Evolutionary conservation across 2,113 vertebrate genomes (phyloP), one percentile per base, ranked within the genome.

Genomic region (Pyxicephalus adspersus): DNA sequence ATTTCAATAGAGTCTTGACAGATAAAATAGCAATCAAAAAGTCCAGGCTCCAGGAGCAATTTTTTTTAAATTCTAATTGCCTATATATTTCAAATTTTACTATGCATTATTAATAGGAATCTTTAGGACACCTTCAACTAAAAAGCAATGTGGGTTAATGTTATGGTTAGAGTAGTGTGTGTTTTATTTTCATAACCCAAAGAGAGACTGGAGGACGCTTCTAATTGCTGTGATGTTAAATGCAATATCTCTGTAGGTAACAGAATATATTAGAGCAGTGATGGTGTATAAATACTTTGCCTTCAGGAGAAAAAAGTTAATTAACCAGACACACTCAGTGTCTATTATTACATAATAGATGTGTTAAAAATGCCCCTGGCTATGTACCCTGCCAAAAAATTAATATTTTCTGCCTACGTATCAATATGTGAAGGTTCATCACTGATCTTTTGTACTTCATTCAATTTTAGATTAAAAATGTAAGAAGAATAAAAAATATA

Each of bases 201-300:
- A 34, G n/a, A 51, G 38, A 78, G n/a, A 31, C 29, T 8, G 20
- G 34, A 54, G 23, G 18, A 57, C 52, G 31, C n/a, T 26, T 63
- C n/a, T 77, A 71, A 70, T 70, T 70, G 50, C 28, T 29, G 26
- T 55, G 68, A 72, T 52, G 22, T 18, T 28, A 72, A 71, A 72
- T 28, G 66, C 55, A 29, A 71, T 61, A 70, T 71, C 31, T 60
- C 11, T 19, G 26, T 50, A 71, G 77, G 18, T 71, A 52, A n/a
- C 9, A 18, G 54, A 80, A 80, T 77, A 77, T 64, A 55, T 77
- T 64, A 66, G 22, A 26, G 25, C 29, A 63, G 23, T 20, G 7
- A 61, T 71, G 57, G 63, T 67, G 54, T 45, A 78, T 78, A 66
- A 78, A 78, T 78, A 78, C 64, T 80, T 71, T 80, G 77, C 77